Evolutionary conservation across 2,797 vertebrate genomes (phyloP).

Genomic region (Peromyscus melanophrys): DNA sequence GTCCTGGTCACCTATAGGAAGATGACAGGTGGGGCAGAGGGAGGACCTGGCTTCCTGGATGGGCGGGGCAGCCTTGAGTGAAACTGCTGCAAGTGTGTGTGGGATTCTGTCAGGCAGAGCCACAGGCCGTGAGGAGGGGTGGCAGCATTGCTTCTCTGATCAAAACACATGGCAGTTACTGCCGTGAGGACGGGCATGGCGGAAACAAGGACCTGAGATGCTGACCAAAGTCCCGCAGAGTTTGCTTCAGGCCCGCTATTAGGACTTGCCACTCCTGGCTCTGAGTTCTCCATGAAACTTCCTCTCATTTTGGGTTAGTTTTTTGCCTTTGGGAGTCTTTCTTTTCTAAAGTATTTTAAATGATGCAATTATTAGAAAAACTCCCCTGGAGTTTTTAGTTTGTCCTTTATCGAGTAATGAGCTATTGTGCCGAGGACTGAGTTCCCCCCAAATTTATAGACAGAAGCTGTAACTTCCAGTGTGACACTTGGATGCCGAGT

Average conservation of each 20-base stretch:
- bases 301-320: neutral
- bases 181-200: neutral
- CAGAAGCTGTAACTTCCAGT: neutral
- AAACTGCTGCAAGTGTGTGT: neutral
- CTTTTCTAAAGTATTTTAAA: constrained; percentile 17
- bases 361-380: neutral
- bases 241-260: neutral
- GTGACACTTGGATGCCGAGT: neutral
- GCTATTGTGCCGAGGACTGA: neutral
- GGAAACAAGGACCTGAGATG: neutral
- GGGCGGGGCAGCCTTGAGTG: neutral
- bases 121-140: neutral
- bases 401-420: neutral
- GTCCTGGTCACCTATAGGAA: neutral
- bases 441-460: neutral
- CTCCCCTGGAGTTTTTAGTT: neutral
- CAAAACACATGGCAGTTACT: neutral
- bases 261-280: neutral
- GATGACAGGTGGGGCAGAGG: neutral
- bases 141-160: neutral
- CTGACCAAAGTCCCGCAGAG: neutral
- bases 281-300: neutral
- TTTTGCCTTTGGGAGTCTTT: neutral
- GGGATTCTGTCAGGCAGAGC: neutral
- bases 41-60: neutral